These are phyloP conservation scores for Liposcelis brunnea DNA, from an alignment of 2,888 invertebrate species.

Conservation along the genomic window DNA sequence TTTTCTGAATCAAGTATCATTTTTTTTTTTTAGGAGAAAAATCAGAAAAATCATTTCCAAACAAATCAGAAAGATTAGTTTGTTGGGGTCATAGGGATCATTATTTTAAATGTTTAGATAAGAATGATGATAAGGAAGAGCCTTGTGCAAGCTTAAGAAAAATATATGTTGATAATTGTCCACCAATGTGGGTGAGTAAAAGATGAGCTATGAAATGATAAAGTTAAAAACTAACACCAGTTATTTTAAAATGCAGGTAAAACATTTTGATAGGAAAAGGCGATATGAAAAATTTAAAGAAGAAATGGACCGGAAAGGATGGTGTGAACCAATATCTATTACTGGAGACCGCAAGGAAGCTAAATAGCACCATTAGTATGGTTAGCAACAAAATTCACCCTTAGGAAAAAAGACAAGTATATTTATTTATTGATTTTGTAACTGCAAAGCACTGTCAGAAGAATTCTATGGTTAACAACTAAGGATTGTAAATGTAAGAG, in stretches of 20 bases:
- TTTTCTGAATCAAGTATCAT: too few species aligned
- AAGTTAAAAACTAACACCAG: neutral
- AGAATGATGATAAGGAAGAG: conserved; percentile 32
- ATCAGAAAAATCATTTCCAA: conserved; percentile 35
- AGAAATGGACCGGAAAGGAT: conserved; percentile 58
- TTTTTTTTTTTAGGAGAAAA: neutral
- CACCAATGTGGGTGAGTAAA: conserved; percentile 55
- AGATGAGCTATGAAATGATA: neutral
- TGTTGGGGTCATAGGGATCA: conserved; percentile 78
- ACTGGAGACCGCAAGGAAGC: too few species aligned
- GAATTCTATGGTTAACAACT: too few species aligned
- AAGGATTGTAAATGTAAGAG: too few species aligned
- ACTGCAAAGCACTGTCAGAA: too few species aligned
- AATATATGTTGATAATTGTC: conserved; percentile 59
- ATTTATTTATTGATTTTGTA: too few species aligned
- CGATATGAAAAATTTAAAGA: conserved; percentile 77
- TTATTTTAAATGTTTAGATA: conserved; percentile 80
- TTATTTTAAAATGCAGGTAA: conserved; percentile 39
- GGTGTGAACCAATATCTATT: conserved; percentile 75
- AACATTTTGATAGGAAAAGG: conserved; percentile 83
- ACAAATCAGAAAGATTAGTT: conserved; percentile 54
- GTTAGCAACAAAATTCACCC: too few species aligned
- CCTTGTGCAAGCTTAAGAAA: conserved; percentile 52
- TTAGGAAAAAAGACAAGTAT: too few species aligned
- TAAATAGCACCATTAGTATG: too few species aligned